These are phyloP conservation scores for Zaprionus vittiger DNA, from an alignment of 1,140 invertebrate genomes.

Conservation along the genomic window DNA sequence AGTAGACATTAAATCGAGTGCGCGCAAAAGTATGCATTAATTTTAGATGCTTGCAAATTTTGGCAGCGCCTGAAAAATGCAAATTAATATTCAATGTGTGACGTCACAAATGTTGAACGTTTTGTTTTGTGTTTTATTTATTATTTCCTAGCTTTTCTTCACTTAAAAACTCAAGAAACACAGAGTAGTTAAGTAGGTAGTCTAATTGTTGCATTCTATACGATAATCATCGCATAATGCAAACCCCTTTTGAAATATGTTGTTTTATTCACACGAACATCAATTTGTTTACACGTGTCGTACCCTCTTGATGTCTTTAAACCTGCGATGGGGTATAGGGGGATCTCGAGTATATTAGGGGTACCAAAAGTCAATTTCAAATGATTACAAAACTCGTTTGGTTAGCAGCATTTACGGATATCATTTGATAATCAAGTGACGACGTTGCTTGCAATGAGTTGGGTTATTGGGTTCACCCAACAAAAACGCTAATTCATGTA, in stretches of 20 bases:
- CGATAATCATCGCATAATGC: background rate
- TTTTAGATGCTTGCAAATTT: too few relatives aligned
- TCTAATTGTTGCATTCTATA: background rate
- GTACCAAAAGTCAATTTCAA: slow-evolving; percentile 5
- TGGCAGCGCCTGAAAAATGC: too few relatives aligned
- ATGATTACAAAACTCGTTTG: slow-evolving; percentile 23
- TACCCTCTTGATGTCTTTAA: background rate
- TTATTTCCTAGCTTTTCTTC: too few relatives aligned
- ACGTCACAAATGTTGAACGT: too few relatives aligned
- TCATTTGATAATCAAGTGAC: slow-evolving; percentile 2
- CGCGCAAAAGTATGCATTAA: too few relatives aligned
- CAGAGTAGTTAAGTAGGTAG: background rate
- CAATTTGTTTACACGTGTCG: background rate
- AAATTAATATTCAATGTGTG: too few relatives aligned
- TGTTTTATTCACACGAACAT: slow-evolving; percentile 3
- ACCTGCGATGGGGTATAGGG: background rate
- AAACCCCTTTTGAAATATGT: slow-evolving; percentile 1
- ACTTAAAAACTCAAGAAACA: too few relatives aligned
- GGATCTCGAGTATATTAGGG: background rate
- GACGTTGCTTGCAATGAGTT: slow-evolving; percentile 3
- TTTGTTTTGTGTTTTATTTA: too few relatives aligned
- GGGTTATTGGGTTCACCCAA: slow-evolving; percentile 11
- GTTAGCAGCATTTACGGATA: slow-evolving; percentile 14
- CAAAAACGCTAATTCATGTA: background rate
- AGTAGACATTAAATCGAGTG: too few relatives aligned